Evolutionary conservation across 64 coral and sea anemone genomes (phyloP).

Genomic region (Catalaphyllia jardinei): DNA sequence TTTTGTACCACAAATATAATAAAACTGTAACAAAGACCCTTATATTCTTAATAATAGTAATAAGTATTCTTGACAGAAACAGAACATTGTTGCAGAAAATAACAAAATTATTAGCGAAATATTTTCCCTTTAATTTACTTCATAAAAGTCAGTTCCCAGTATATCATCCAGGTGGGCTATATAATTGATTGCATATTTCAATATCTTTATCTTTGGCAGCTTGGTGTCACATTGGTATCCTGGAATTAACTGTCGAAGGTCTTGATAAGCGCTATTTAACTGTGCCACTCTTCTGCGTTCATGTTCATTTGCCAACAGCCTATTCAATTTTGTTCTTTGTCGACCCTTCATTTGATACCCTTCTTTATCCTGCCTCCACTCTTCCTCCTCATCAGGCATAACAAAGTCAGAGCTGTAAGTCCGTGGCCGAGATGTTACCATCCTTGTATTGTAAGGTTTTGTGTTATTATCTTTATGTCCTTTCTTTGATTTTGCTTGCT

Average conservation of each 20-base stretch:
- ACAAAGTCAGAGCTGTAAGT: conserved; percentile 55
- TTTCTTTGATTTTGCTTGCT: conserved; percentile 19
- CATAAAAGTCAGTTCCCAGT: conserved; percentile 40
- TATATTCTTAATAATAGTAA: no score
- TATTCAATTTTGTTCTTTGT: conserved; percentile 83
- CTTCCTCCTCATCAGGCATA: conserved; percentile 7
- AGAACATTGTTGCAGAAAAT: no score
- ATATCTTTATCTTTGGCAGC: conserved; percentile 93
- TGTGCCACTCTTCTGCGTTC: conserved; percentile 90
- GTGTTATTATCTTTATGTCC: not conserved
- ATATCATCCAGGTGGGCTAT: conserved; percentile 83
- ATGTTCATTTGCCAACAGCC: conserved; percentile 94
- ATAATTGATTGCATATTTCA: conserved; percentile 92
- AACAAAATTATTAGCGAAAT: not conserved
- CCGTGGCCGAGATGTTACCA: conserved; percentile 23
- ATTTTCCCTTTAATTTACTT: not conserved
- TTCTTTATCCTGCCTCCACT: conserved; percentile 47
- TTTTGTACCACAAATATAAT: no score
- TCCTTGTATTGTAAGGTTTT: conserved; percentile 65
- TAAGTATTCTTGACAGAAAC: no score
- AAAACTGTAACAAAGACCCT: no score
- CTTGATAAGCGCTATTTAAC: conserved; percentile 88
- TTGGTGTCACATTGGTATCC: conserved; percentile 98
- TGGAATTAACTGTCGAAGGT: conserved; percentile 83
- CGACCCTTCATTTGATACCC: conserved; percentile 48